These are phyloP conservation scores for Melopsittacus undulatus DNA, from an alignment of 2,797 vertebrate genomes.

Conservation along the genomic window DNA sequence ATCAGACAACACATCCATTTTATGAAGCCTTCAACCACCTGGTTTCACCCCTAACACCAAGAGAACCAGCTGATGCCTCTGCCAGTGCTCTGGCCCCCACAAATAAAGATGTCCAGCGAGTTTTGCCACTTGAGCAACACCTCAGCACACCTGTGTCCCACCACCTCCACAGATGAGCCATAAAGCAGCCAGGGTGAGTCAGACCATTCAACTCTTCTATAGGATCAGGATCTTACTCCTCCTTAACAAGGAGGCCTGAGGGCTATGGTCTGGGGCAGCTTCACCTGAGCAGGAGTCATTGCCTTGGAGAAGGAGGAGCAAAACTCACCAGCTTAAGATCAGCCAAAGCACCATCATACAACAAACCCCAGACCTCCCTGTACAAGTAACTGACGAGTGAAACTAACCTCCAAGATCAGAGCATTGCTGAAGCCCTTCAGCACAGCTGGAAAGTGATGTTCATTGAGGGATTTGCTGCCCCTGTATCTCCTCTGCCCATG, in stretches of 20 bases:
- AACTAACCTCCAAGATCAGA: fast-evolving
- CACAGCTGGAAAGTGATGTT: fast-evolving
- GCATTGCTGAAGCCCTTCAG: neutral
- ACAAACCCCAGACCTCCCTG: fast-evolving
- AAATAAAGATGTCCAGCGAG: fast-evolving
- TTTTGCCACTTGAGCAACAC: fast-evolving
- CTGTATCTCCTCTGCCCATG: fast-evolving
- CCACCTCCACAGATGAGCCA: fast-evolving
- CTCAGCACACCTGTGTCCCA: neutral
- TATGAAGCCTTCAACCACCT: neutral
- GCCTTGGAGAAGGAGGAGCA: neutral
- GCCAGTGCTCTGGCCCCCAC: fast-evolving
- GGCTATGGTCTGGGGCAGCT: neutral
- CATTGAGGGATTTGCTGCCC: no score
- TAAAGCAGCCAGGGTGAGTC: neutral
- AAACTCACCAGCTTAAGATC: neutral
- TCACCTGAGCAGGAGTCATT: neutral
- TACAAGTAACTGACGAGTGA: fast-evolving
- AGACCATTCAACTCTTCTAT: fast-evolving
- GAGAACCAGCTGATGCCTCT: neutral
- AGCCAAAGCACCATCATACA: neutral
- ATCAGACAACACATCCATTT: neutral
- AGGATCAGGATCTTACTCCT: neutral
- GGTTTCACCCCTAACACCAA: fast-evolving
- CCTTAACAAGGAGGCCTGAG: fast-evolving